Percentiles rank a stretch among this genome's conserved stretches.
Conservation (phyloP, 37 sponge, comb jelly and placozoan species). For the Lycopodina hypogea region DNA sequence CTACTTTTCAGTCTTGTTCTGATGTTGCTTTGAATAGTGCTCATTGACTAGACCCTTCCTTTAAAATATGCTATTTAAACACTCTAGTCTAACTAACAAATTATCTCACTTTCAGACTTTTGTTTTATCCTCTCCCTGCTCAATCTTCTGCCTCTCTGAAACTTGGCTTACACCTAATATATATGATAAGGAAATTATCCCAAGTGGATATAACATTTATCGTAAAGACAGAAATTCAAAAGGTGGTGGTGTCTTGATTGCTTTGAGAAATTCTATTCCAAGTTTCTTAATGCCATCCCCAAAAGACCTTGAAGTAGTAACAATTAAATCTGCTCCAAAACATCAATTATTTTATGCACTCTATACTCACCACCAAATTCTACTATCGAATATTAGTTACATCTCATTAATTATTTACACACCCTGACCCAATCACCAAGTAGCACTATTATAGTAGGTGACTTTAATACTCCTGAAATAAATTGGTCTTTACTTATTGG, state of each 20-base stretch:
- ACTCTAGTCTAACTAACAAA: neutral
- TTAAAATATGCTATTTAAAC: neutral
- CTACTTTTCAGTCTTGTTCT: neutral
- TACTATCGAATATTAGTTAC: neutral
- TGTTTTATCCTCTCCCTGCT: neutral
- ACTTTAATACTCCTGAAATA: neutral
- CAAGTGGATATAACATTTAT: neutral
- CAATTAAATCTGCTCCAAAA: neutral
- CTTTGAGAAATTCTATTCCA: neutral
- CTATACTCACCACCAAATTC: neutral
- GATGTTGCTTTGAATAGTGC: neutral
- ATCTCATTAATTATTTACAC: neutral
- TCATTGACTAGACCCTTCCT: neutral
- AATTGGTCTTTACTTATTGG: neutral
- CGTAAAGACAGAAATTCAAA: neutral
- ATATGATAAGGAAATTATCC: slow-evolving; percentile 1
- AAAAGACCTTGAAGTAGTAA: neutral
- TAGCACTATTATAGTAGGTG: neutral
- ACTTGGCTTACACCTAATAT: slow-evolving; percentile 1
- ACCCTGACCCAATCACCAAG: neutral
- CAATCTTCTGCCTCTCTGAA: slow-evolving; percentile 1
- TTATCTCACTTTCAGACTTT: neutral
- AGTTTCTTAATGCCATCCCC: neutral
- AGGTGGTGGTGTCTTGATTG: slow-evolving; percentile 13
- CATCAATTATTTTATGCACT: neutral